phyloP scores from a whole-genome alignment of 2,888 invertebrate species.

The Poecilus cupreus region DNA sequence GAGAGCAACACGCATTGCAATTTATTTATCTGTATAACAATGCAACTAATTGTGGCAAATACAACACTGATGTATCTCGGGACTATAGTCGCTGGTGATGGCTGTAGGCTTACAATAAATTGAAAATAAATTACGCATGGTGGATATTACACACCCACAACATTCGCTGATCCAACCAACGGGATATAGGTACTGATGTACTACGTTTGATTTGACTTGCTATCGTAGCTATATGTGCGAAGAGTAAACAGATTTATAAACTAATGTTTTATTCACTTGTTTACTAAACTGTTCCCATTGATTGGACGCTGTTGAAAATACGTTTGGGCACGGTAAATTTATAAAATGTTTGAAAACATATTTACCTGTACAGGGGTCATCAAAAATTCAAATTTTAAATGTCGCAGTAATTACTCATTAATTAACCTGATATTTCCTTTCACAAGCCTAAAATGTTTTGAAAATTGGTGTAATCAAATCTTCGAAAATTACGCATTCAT shows the following conservation, averaged over 20 bases:
- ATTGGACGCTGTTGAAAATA: background rate
- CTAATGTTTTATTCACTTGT: slow-evolving; percentile 20
- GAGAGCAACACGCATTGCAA: background rate
- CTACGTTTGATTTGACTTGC: slow-evolving; percentile 21
- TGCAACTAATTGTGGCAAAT: slow-evolving; percentile 31
- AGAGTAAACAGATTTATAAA: slow-evolving; percentile 6
- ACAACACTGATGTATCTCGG: background rate
- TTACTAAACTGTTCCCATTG: background rate
- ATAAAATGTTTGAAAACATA: slow-evolving; percentile 2
- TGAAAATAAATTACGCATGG: slow-evolving; percentile 43
- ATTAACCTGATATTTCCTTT: background rate
- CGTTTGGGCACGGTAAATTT: background rate
- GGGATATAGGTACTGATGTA: background rate
- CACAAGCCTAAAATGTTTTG: background rate
- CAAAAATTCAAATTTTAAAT: background rate
- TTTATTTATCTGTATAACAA: slow-evolving; percentile 23
- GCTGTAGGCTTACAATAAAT: slow-evolving; percentile 33
- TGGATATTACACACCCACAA: slow-evolving; percentile 1
- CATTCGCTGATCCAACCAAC: background rate
- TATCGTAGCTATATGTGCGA: background rate
- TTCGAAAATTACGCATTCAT: background rate
- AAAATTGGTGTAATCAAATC: background rate
- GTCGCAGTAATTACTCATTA: background rate
- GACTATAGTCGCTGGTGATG: background rate
- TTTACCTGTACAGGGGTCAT: background rate